A percentile compares a stretch with the other conserved stretches of the same genome.
phyloP scores from a whole-genome alignment of 2,888 invertebrate genomes.

The Eupithecia inturbata region DNA sequence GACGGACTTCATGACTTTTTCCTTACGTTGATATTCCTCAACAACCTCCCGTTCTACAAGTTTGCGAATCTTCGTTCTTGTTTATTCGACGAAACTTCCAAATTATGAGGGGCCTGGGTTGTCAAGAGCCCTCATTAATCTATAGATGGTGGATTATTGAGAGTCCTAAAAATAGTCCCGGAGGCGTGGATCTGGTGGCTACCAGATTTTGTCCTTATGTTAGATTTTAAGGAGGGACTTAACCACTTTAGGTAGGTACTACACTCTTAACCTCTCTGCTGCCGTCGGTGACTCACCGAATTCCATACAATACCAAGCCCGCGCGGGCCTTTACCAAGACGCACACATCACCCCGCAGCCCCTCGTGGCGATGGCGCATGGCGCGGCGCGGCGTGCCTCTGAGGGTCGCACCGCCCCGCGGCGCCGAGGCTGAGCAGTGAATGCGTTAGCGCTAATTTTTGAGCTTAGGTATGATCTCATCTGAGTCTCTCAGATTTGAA shows the following conservation, averaged over 20 bases:
- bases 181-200: constrained; percentile 12
- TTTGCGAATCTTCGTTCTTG: constrained; percentile 10
- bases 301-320: too few relatives aligned
- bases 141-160: constrained; percentile 21
- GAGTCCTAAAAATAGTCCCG: constrained; percentile 20
- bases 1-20: not conserved
- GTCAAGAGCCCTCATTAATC: constrained; percentile 25
- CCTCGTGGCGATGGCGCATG: too few relatives aligned
- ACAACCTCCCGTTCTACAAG: not conserved
- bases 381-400: too few relatives aligned
- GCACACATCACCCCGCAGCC: too few relatives aligned
- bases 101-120: constrained; percentile 26
- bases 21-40: not conserved
- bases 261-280: not conserved
- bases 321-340: too few relatives aligned
- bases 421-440: too few relatives aligned
- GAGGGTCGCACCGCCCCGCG: too few relatives aligned
- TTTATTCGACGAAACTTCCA: constrained; percentile 26
- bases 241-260: not conserved
- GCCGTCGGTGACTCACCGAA: too few relatives aligned
- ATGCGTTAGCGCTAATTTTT: too few relatives aligned
- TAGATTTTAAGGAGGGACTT: not conserved
- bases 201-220: not conserved
- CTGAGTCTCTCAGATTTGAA: too few relatives aligned
- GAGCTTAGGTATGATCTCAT: too few relatives aligned